Percentiles rank a stretch among this genome's conserved stretches.
These are phyloP conservation scores for Eclectus roratus DNA, from an alignment of 2,113 vertebrate genomes.

Conservation along the genomic window DNA sequence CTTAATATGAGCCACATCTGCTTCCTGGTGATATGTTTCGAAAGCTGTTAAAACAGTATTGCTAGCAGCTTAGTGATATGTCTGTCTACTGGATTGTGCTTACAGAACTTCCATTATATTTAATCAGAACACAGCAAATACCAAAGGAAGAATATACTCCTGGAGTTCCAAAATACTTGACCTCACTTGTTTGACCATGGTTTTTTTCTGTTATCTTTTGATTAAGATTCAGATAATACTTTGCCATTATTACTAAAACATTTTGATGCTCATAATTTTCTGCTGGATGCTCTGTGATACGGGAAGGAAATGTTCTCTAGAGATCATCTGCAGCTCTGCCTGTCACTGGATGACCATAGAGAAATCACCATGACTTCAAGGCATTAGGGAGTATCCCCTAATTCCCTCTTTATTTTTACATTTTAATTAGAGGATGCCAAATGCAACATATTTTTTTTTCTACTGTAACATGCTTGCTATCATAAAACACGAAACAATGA, in stretches of 20 bases:
- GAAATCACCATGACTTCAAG: background rate
- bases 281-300: background rate
- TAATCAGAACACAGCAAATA: background rate
- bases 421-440: background rate
- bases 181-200: background rate
- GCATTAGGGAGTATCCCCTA: background rate
- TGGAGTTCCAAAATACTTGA: background rate
- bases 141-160: background rate
- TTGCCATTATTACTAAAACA: background rate
- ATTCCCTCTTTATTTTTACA: background rate
- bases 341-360: background rate
- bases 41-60: slow-evolving; percentile 45
- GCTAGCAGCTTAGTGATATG: background rate
- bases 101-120: background rate
- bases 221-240: background rate
- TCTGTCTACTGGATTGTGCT: background rate
- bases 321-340: background rate
- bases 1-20: slow-evolving; percentile 49
- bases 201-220: background rate
- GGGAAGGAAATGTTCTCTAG: background rate
- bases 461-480: background rate
- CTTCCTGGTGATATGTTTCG: slow-evolving; percentile 57
- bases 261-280: background rate
- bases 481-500: background rate
- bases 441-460: background rate